A percentile compares a stretch with the other conserved stretches of the same genome.
phyloP scores from a whole-genome alignment of 1,140 invertebrate species.

The Penaeus japonicus region DNA sequence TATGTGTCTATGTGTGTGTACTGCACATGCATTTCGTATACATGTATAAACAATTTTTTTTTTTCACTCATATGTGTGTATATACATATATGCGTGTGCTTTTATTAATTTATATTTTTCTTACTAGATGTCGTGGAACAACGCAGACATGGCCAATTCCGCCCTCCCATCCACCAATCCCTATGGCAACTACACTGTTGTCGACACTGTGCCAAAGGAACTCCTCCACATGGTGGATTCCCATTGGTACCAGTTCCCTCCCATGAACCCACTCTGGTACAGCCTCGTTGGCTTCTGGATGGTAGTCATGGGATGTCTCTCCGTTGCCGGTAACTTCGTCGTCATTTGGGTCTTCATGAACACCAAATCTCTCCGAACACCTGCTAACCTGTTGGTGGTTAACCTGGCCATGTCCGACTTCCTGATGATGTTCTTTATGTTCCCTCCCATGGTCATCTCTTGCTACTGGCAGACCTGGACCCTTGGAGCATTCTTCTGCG shows the following conservation, averaged over 20 bases:
- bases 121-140: no score
- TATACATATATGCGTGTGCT: no score
- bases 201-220: slow-evolving; percentile 47
- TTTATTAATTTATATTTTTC: no score
- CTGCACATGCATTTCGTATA: no score
- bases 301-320: slow-evolving; percentile 76
- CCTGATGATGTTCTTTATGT: slow-evolving; percentile 71
- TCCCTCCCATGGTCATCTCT: slow-evolving; percentile 86
- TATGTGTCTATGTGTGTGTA: no score
- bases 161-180: background rate
- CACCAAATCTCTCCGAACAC: slow-evolving; percentile 80
- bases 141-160: background rate
- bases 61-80: no score
- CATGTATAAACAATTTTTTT: no score
- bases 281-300: slow-evolving; percentile 78
- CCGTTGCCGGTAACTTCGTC: slow-evolving; percentile 81
- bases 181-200: slow-evolving; percentile 18
- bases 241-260: slow-evolving; percentile 74
- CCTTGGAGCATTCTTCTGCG: slow-evolving; percentile 79
- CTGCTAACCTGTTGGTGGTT: slow-evolving; percentile 83
- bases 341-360: slow-evolving; percentile 85
- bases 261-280: slow-evolving; percentile 83
- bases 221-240: slow-evolving; percentile 41
- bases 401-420: slow-evolving; percentile 89
- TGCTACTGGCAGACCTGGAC: slow-evolving; percentile 62